Evolutionary conservation across 2,797 vertebrate species (phyloP).

Genomic region (Pangasius macronema): DNA sequence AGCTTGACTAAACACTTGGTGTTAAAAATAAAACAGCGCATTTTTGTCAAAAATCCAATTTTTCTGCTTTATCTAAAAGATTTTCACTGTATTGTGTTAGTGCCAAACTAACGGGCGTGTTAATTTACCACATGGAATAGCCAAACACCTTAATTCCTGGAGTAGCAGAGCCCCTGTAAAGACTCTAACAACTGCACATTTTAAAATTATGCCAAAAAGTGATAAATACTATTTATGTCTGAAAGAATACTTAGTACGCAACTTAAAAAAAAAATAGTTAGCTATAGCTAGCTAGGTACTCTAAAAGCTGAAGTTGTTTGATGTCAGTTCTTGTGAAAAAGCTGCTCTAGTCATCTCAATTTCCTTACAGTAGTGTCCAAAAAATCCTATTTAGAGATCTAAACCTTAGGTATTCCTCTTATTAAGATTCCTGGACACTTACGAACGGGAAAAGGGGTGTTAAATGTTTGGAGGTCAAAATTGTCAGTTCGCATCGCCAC

Average conservation of each 20-base stretch:
- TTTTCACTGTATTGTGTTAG: not conserved
- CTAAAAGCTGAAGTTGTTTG: not conserved
- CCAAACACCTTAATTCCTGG: not conserved
- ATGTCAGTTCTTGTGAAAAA: not conserved
- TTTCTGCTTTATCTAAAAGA: not conserved
- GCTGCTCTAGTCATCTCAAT: not conserved
- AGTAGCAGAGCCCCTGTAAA: not conserved
- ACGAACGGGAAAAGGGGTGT: not conserved
- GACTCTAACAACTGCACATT: not conserved
- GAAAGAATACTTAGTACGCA: not conserved
- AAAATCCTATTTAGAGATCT: not conserved
- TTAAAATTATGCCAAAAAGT: not conserved
- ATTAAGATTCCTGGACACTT: not conserved
- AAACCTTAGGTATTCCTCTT: not conserved
- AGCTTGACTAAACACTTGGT: not conserved
- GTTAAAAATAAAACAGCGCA: not conserved
- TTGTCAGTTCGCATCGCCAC: not conserved
- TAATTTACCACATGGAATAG: not conserved
- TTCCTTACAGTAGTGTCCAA: not conserved
- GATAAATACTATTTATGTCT: not conserved
- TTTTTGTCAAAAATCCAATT: not conserved
- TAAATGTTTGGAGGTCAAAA: not conserved
- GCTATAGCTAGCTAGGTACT: not conserved
- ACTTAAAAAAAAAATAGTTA: not conserved
- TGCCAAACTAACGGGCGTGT: not conserved